phyloP scores from a whole-genome alignment of 2,797 vertebrate species.

The Sebastiscus tertius region DNA sequence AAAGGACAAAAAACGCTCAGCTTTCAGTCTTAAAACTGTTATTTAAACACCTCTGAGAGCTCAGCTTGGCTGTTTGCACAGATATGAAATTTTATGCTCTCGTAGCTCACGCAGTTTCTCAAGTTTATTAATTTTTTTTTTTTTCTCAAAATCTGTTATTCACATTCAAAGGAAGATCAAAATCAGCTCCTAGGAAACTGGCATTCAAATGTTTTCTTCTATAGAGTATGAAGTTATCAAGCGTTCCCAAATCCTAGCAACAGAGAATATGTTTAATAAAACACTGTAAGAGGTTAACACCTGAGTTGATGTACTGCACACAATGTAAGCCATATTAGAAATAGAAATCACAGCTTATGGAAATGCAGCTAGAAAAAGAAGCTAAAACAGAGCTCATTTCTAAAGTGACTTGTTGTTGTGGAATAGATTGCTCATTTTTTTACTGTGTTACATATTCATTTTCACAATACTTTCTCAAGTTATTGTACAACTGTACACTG shows the following conservation, averaged over 20 bases:
- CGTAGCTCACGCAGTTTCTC: background rate
- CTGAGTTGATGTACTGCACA: background rate
- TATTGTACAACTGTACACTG: background rate
- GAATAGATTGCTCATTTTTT: background rate
- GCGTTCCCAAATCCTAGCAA: background rate
- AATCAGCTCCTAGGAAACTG: constrained; percentile 4
- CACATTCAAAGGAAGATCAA: background rate
- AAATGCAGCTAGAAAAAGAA: background rate
- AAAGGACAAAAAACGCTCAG: background rate
- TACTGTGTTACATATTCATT: background rate
- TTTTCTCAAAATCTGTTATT: background rate
- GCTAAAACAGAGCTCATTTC: too few relatives aligned
- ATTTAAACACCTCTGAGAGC: background rate
- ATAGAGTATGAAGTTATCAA: background rate
- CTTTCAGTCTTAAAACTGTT: background rate
- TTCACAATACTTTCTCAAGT: background rate
- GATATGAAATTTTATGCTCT: background rate
- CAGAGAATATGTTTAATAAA: background rate
- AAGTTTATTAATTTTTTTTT: background rate
- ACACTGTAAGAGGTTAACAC: background rate
- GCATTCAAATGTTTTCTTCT: background rate
- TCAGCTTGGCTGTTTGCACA: background rate
- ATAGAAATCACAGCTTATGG: background rate
- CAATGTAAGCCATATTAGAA: background rate
- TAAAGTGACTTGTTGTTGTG: background rate